phyloP scores from a whole-genome alignment of 2,888 invertebrate genomes.

The Globia sparganii region DNA sequence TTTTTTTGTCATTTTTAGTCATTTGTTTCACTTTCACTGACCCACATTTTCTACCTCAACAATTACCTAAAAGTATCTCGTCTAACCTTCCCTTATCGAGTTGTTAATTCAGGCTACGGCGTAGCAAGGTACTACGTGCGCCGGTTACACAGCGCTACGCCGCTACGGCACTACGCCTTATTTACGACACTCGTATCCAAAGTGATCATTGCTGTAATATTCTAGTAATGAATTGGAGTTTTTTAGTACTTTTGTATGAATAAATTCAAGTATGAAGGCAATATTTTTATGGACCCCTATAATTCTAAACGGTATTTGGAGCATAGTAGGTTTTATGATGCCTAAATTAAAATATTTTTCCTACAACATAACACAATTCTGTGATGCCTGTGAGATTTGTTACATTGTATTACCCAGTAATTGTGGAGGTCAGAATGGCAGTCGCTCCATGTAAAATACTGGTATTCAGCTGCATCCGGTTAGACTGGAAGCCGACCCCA shows the following conservation, averaged over 20 bases:
- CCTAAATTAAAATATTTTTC: background rate
- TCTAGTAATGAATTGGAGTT: constrained; percentile 59
- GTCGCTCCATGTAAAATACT: too few relatives aligned
- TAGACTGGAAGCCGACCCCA: too few relatives aligned
- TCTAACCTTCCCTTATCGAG: constrained; percentile 31
- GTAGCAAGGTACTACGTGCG: constrained; percentile 66
- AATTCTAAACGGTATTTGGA: background rate
- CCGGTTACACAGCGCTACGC: constrained; percentile 63
- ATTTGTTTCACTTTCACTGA: background rate
- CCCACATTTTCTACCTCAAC: background rate
- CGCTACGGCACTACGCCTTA: constrained; percentile 58
- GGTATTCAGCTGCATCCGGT: too few relatives aligned
- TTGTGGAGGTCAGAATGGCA: too few relatives aligned
- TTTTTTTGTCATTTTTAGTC: too few relatives aligned
- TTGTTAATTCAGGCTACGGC: constrained; percentile 65
- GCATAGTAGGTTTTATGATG: background rate
- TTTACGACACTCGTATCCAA: constrained; percentile 63
- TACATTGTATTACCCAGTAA: too few relatives aligned
- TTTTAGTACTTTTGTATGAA: constrained; percentile 34
- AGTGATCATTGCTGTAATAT: constrained; percentile 65
- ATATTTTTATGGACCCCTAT: constrained; percentile 18
- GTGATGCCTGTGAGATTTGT: background rate
- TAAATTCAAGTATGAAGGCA: constrained; percentile 26
- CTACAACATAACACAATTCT: background rate
- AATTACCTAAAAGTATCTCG: constrained; percentile 24